Conservation (phyloP, 2,888 invertebrate species). For the Epistrophe grossulariae region DNA sequence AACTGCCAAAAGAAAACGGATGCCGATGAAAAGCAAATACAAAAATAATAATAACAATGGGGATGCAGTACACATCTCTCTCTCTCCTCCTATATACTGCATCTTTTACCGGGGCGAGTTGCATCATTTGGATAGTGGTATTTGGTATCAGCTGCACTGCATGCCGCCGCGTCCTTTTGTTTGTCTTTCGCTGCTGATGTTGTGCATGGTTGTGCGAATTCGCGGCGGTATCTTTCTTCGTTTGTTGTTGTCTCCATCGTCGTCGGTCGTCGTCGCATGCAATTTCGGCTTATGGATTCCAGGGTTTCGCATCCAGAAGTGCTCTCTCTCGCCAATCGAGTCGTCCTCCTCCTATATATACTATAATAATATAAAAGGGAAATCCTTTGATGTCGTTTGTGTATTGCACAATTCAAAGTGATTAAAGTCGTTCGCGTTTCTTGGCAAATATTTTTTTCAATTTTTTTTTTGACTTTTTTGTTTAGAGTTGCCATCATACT, state of each 20-base stretch:
- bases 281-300: slow-evolving; percentile 63
- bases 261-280: slow-evolving; percentile 38
- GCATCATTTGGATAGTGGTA: slow-evolving; percentile 76
- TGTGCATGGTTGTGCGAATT: slow-evolving; percentile 61
- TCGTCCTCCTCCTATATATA: slow-evolving; percentile 28
- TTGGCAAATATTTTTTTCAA: slow-evolving; percentile 45
- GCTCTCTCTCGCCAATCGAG: slow-evolving; percentile 35
- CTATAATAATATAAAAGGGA: slow-evolving; percentile 15
- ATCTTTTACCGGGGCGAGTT: slow-evolving; percentile 16
- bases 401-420: slow-evolving; percentile 71
- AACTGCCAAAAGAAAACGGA: slow-evolving; percentile 57
- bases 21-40: slow-evolving; percentile 69
- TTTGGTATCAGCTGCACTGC: slow-evolving; percentile 77
- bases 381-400: slow-evolving; percentile 73
- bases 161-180: slow-evolving; percentile 61
- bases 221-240: slow-evolving; percentile 56
- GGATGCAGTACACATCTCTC: slow-evolving; percentile 43
- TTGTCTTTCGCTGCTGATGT: slow-evolving; percentile 57
- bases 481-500: neutral
- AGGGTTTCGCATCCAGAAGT: slow-evolving; percentile 49
- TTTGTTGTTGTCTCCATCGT: slow-evolving; percentile 52
- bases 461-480: neutral
- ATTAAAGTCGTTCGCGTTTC: slow-evolving; percentile 73
- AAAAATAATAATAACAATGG: slow-evolving; percentile 72
- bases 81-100: neutral